Evolutionary conservation across 2,113 vertebrate species (phyloP).

Genomic region (Heptranchias perlo): DNA sequence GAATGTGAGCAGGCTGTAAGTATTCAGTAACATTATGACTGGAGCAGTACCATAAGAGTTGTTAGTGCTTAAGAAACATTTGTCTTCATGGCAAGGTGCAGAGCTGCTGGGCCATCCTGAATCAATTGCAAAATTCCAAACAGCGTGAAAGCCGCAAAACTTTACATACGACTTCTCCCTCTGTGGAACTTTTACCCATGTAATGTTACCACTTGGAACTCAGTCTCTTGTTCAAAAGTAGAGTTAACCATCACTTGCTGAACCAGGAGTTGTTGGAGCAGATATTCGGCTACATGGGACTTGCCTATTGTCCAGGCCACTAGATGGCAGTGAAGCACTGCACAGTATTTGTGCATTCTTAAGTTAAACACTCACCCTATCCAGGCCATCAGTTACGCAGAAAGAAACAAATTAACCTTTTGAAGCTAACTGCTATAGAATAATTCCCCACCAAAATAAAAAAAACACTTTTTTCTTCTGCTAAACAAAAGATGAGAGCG

Average conservation of each 20-base stretch:
- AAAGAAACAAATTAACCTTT: not conserved
- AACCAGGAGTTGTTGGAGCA: not conserved
- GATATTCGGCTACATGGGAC: not conserved
- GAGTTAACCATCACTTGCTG: not conserved
- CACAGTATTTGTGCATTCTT: not conserved
- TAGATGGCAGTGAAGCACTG: slow-evolving; percentile 33
- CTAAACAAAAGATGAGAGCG: too few species aligned
- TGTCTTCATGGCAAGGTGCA: not conserved
- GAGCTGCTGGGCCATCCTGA: not conserved
- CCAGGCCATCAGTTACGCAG: not conserved
- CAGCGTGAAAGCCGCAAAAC: not conserved
- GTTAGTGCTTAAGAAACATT: not conserved
- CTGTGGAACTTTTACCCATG: not conserved
- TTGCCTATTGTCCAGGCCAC: not conserved
- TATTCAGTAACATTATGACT: not conserved
- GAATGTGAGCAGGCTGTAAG: not conserved
- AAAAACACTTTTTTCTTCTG: too few species aligned
- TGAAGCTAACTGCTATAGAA: not conserved
- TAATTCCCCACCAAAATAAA: too few species aligned
- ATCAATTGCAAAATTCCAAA: not conserved
- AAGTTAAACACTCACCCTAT: not conserved
- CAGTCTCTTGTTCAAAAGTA: not conserved
- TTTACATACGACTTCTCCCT: not conserved
- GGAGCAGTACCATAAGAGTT: not conserved
- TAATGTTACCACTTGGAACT: not conserved